Base-by-base conservation (phyloP, 2,113 vertebrate genomes). In the Catharus fuscescens region DNA sequence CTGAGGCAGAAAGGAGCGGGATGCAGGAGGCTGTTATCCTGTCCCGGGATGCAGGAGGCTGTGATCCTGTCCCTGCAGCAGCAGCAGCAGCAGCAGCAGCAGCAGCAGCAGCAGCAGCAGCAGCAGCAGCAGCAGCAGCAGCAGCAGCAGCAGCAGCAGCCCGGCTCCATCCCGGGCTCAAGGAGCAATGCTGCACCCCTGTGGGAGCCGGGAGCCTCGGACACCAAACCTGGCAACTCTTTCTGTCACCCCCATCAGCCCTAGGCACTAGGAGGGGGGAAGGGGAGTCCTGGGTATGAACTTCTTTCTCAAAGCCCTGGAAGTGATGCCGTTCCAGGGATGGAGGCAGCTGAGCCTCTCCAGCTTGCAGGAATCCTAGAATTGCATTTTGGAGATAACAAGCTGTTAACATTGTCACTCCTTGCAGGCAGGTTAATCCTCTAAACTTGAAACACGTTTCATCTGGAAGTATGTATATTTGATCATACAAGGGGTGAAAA, bases 151-250 rank as follows among this genome's bases (percentile, higher is more conserved):
- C 52, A 53, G 61, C 64, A 14, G 31, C 44, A 8, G 12, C 44
- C 20, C 77, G 1, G 73, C 85, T 71, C 60, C 73, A 0, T 26
- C 2, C 84, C 61, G 66, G 79, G 88, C 85, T 32, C 25, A 47
- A 90, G 88, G 79, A 10, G 86, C 91, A 92, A 82, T 86, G 79
- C 88, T 92, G 90, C 91, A 28, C 90, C 92, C 92, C 90, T 83
- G 95, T 77, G 92, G 93, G 89, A 79, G 1, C 66, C 1, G 40
- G 7, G 21, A 80, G 71, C 76, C 66, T 45, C 6, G 69, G 72
- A 59, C 77, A 32, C 0, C 87, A 15, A 26, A 19, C 42, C 31
- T 4, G 76, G 38, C 2, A 45, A 4, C 48, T n/a, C 57, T 38
- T 6, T 12, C 47, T 13, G 47, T 0, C 1, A 21, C 0, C 61